Evolutionary conservation across 2,113 vertebrate genomes (phyloP).

Genomic region (Microcebus ravelobensis): DNA sequence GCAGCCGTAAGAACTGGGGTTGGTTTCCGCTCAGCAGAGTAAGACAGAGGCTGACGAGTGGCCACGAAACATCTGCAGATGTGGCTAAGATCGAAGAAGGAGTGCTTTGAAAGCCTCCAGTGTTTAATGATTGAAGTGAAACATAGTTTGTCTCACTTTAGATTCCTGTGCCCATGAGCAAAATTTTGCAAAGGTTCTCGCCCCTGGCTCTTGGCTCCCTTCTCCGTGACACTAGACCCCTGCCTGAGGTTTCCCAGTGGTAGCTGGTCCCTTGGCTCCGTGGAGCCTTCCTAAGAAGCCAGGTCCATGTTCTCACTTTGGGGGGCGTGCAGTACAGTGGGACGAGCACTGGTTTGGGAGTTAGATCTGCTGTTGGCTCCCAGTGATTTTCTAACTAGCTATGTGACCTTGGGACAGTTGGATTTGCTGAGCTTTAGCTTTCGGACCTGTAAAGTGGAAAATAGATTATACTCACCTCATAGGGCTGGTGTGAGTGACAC

Average conservation of each 20-base stretch:
- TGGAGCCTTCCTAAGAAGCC: neutral
- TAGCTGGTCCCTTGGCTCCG: neutral
- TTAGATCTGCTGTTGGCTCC: neutral
- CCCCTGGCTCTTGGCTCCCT: neutral
- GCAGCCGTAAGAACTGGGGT: neutral
- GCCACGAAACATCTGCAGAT: neutral
- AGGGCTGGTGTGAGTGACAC: neutral
- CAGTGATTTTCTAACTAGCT: neutral
- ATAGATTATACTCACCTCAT: neutral
- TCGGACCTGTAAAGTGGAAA: neutral
- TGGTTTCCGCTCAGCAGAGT: neutral
- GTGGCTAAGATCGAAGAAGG: neutral
- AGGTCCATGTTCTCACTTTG: neutral
- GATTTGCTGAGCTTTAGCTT: neutral
- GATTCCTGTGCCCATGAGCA: neutral
- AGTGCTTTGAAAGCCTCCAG: neutral
- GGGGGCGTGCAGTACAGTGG: too few species aligned
- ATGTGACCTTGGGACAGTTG: neutral
- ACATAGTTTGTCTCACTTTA: neutral
- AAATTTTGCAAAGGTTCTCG: neutral
- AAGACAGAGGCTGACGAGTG: neutral
- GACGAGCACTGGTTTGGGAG: neutral
- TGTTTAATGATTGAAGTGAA: neutral
- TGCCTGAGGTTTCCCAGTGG: accelerated
- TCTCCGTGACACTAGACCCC: neutral